A percentile compares a stretch with the other conserved stretches of the same genome.
Evolutionary conservation across 1,140 invertebrate genomes (phyloP).

Genomic region (Caenorhabditis briggsae): DNA sequence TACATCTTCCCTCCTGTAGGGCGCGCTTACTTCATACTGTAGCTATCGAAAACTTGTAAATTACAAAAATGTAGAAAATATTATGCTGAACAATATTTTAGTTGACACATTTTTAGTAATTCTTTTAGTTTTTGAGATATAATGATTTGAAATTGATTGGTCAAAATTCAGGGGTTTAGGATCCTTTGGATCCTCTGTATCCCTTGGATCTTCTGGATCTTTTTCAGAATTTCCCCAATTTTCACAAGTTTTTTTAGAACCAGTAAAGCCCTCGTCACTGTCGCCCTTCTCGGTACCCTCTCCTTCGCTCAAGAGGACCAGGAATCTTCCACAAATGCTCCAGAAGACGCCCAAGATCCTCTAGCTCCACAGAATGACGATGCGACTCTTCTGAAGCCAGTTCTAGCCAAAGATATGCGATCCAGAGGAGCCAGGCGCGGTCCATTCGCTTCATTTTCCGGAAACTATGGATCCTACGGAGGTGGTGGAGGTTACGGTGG

Average conservation of each 20-base stretch:
- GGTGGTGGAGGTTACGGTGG: constrained; percentile 42
- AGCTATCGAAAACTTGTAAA: too few species aligned
- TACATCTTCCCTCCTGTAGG: too few species aligned
- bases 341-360: background rate
- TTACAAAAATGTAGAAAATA: too few species aligned
- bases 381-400: constrained; percentile 2
- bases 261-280: constrained; percentile 20
- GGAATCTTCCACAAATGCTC: background rate
- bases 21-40: too few species aligned
- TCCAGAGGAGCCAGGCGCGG: constrained; percentile 3
- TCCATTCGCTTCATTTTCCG: constrained; percentile 54
- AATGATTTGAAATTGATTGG: too few species aligned
- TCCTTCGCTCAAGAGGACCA: constrained; percentile 23
- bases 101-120: background rate
- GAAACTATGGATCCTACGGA: constrained; percentile 51
- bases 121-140: background rate
- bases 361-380: constrained; percentile 38
- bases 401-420: constrained; percentile 54
- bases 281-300: constrained; percentile 27
- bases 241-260: background rate
- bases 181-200: too few species aligned
- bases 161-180: too few species aligned
- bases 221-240: too few species aligned
- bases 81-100: background rate
- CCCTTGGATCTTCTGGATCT: too few species aligned